Base-by-base conservation (phyloP, 2,797 vertebrate genomes). In the Arctocebus calabarensis region DNA sequence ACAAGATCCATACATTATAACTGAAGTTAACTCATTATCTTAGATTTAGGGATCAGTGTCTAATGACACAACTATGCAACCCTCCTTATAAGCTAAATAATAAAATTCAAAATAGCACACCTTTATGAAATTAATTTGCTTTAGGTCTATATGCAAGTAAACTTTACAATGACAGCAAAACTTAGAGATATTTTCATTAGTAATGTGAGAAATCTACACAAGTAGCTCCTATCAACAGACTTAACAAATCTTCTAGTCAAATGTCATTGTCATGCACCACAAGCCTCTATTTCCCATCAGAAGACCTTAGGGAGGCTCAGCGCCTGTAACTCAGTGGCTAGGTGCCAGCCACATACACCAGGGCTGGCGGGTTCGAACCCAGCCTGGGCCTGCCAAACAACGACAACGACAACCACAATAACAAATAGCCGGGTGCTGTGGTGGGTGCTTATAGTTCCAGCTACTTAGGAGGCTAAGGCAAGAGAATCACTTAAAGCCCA, bases 51-150 rank as follows among this genome's bases (percentile, higher is more conserved):
- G 13, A 78, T 27, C 64, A 73, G 11, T 9, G 13, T 94, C 12
- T 90, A 92, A 90, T 37, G 45, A 71, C 25, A 92, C 34, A 78
- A 71, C 32, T 83, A 64, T 48, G 27, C 7, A 91, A 78, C 73
- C 37, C 12, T 27, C 27, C 32, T 78, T 13, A 37, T 29, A 48
- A 7, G 4, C 34, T 75, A 88, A 77, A 45, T 70, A 11, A 77
- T 57, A 88, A 89, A 71, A 57, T 61, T 62, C 34, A 29, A 92
- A 34, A 55, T 85, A 84, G 37, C 1, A 27, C 7, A 87, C 23
- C 90, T 74, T 27, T 48, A 83, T 78, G 25, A 87, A 71, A 90
- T 90, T 77, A 91, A 64, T 61, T 48, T 86, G 55, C 14, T 89
- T 90, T 87, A 16, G 90, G 11, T 90, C 19, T 66, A 45, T 40